Evolutionary conservation across 2,113 vertebrate genomes (phyloP), one percentile per base, ranked within the genome.

Genomic region (Dicentrarchus labrax): DNA sequence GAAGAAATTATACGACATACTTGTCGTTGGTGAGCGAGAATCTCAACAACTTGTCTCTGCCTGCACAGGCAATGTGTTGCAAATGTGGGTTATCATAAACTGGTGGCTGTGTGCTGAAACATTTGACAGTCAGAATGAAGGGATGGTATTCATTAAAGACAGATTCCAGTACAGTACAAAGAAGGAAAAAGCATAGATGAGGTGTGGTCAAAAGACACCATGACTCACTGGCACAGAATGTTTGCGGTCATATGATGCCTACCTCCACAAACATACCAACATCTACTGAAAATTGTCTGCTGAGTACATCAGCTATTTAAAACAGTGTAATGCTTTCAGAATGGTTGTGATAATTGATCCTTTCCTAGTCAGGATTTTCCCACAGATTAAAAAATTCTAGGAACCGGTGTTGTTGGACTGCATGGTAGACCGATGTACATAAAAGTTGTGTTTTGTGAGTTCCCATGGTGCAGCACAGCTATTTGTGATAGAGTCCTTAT

Each of bases 191-290:
- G 2, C 13, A 41, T 3, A 15, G 6, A 2, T 10, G 10, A 17
- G 43, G 62, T 8, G 11, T 66, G 21, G 13, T 38, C 24, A 57
- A 12, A 4, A 36, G 51, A 47, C 10, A 2, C 19, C 8, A 10
- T 74, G 64, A 79, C 12, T 78, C 76, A 78, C 13, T 51, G 22
- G 11, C 3, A 22, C 13, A 50, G 53, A 78, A 83, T 78, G 76
- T 68, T 61, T 43, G 48, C 6, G 4, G 36, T 45, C 0, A 43
- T 39, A 19, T 66, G 38, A 22, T n/a, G 10, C 16, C 41, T 41
- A 19, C 10, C 39, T 16, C 1, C 43, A 47, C 17, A 70, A 30
- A 47, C 10, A 47, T 22, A 13, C 6, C 43, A 47, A 77, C 73
- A 72, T 21, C 24, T 43, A 41, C 48, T n/a, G 48, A 64, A 62